Base-by-base conservation (phyloP, 2,113 vertebrate genomes). In the Cyprinus carpio region DNA sequence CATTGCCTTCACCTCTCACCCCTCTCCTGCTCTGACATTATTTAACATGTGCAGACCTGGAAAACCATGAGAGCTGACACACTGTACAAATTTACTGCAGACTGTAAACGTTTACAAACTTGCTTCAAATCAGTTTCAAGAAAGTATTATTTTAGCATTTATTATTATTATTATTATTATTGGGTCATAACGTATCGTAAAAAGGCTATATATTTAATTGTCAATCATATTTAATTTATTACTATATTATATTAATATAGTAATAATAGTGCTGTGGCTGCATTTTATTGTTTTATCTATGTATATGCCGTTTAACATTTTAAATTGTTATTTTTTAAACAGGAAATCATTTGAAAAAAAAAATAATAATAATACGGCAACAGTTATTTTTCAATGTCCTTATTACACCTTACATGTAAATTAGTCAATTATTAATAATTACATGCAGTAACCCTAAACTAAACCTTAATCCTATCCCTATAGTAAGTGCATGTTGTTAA, bases 1-100 rank as follows among this genome's bases (percentile, higher is more conserved):
- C 88, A 86, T 87, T 90, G 87, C 89, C 46, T 90, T 88, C 91
- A 93, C 92, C 91, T 92, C 86, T 92, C 91, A 92, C 92, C 93
- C 91, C 89, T 88, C 89, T 89, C 72, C 37, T 90, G 90, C 89
- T 88, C 88, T 92, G 91, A 91, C 85, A 88, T 91, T 85, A 90
- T 76, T 10, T 54, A 78, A 83, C 31, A 86, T 43, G 78, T 54
- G 78, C 23, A 75, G 16, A n/a, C 20, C 69, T 43, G 34, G 20
- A 72, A 12, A n/a, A 72, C 29, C 65, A 34, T 4, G 6, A 34
- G 34, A 34, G 65, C 60, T 69, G 27, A 69, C 29, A 27, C 2
- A 40, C 51, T 76, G 49, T 74, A 11, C 43, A n/a, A 3, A 15
- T 9, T 64, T 75, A 4, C 46, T 51, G n/a, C 43, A 75, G 9